phyloP scores from a whole-genome alignment of 2,797 vertebrate genomes.

The Decapterus maruadsi region DNA sequence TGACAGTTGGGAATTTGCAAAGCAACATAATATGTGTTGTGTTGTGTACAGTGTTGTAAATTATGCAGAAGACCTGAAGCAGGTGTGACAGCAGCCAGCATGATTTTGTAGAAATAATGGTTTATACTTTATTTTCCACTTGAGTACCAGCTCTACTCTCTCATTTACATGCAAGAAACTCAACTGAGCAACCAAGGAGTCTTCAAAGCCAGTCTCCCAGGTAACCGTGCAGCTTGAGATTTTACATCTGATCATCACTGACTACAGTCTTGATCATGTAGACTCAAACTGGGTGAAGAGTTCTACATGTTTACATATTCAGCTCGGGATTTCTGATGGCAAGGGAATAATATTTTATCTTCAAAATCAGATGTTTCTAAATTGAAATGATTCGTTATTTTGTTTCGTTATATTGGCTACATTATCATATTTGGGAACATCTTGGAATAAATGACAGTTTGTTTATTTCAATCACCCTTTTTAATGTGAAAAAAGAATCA shows the following conservation, averaged over 20 bases:
- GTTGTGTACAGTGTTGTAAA: conserved; percentile 59
- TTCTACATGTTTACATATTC: conserved; percentile 69
- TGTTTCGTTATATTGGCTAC: neutral
- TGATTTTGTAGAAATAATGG: conserved; percentile 64
- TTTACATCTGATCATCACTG: conserved; percentile 76
- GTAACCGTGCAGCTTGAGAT: conserved; percentile 73
- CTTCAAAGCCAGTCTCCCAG: conserved; percentile 80
- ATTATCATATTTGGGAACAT: conserved; percentile 7
- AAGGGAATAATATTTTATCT: conserved; percentile 33
- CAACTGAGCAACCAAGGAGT: conserved; percentile 64
- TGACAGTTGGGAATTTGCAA: conserved; percentile 50
- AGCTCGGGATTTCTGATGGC: conserved; percentile 15
- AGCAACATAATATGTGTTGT: conserved; percentile 32
- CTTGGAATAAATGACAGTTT: conserved; percentile 10
- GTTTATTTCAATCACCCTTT: conserved; percentile 48
- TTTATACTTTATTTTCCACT: conserved; percentile 67
- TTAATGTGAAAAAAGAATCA: conserved; percentile 51
- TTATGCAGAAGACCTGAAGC: conserved; percentile 61
- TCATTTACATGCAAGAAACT: conserved; percentile 77
- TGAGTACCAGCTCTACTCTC: conserved; percentile 47
- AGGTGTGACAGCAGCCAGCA: conserved; percentile 55
- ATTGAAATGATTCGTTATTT: conserved; percentile 31
- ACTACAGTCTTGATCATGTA: conserved; percentile 74
- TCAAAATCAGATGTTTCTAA: conserved; percentile 20
- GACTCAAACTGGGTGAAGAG: conserved; percentile 63